Evolutionary conservation across 1,140 invertebrate species (phyloP), one percentile per base, ranked within the genome.

Genomic region (Pristionchus pacificus): DNA sequence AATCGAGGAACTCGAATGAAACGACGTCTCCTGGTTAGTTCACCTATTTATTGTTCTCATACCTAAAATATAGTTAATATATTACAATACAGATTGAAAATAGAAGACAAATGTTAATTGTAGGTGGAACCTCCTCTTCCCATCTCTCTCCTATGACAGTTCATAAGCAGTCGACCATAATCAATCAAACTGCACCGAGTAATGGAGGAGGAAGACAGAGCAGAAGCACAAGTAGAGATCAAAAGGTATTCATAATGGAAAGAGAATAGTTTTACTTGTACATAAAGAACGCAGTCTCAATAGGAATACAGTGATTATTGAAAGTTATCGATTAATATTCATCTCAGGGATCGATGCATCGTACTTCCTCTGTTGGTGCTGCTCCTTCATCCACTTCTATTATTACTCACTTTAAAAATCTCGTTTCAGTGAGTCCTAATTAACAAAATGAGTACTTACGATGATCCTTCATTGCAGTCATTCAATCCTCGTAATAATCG

Each of bases 371-470:
- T 57, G 68, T 58, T 59, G 74, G 62, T 57, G 65, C 75, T 19
- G 6, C 38, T 59, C 76, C 38, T 1, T 63, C 62, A 60, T 64
- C 65, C 14, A 70, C 63, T 29, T 66, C 64, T 15, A 55, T 78
- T 24, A 78, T 78, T 15, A 80, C 77, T 59, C 77, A 78, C 68
- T 78, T 78, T 67, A 78, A 78, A 59, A 72, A 68, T 70, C 68
- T 78, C 14, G 76, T 78, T 32, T 79, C 79, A 71, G 77, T 78
- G 59, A 70, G 77, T 60, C 24, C 6, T 0, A 6, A 0, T 1
- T 64, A 25, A 68, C 66, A 61, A 13, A 6, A 10, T 25, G 60
- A 14, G 0, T 6, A 61, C n/a, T 14, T 28, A 29, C 10, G 2
- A 24, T 27, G 19, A 14, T 57, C 31, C 15, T 14, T n/a, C 13